A percentile compares a stretch with the other conserved stretches of the same genome.
phyloP scores from a whole-genome alignment of 92 coral and sea anemone genomes.

The Phymanthus crucifer region DNA sequence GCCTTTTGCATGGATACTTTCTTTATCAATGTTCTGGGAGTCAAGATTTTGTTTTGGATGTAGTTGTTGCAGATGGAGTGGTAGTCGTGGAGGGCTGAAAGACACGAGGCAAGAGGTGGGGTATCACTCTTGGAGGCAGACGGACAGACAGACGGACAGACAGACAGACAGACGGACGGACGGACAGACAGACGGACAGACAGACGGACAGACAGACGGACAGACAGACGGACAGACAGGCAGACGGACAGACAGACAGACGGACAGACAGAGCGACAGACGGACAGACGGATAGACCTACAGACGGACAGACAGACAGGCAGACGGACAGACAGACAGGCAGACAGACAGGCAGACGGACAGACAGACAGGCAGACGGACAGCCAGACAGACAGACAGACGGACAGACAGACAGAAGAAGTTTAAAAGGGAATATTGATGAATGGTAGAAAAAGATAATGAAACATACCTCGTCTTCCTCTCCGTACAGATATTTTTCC shows the following conservation, averaged over 20 bases:
- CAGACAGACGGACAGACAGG: not conserved
- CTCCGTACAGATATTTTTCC: slow-evolving; percentile 79
- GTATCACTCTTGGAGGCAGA: not conserved
- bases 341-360: not conserved
- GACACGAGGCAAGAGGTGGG: not conserved
- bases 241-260: not conserved
- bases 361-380: not conserved
- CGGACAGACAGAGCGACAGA: not conserved
- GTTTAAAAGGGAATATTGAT: too few species aligned
- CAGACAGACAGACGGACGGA: not conserved
- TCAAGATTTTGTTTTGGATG: slow-evolving; percentile 5
- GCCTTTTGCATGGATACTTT: not conserved
- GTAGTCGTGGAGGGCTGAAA: not conserved
- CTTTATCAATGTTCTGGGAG: not conserved
- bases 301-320: not conserved
- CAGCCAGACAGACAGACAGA: not conserved
- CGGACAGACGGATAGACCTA: not conserved
- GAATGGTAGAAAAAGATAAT: too few species aligned
- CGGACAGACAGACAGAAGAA: not conserved
- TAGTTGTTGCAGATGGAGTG: not conserved
- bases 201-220: not conserved
- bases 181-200: not conserved
- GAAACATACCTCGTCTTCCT: slow-evolving; percentile 53
- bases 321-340: not conserved
- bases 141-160: not conserved